phyloP scores from a whole-genome alignment of 1,140 invertebrate species.

The Brachionus paranguensis region DNA sequence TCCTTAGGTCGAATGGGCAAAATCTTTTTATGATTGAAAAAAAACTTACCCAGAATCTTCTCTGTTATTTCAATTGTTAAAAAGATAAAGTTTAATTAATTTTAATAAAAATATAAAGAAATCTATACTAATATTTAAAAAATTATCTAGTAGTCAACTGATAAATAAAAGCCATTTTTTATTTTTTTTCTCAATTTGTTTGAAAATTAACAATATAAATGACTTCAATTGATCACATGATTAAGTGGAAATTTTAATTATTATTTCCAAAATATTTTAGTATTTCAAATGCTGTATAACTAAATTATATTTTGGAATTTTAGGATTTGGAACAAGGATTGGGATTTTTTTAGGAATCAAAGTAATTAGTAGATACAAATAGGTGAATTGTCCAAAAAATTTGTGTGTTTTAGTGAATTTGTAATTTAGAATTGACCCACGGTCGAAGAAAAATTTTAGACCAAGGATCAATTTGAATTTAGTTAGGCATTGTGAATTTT shows the following conservation, averaged over 20 bases:
- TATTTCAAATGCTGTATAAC: too few relatives aligned
- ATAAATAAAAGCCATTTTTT: not conserved
- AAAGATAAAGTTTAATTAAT: not conserved
- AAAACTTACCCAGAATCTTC: constrained; percentile 18
- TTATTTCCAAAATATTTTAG: too few relatives aligned
- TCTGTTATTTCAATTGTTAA: not conserved
- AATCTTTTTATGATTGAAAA: not conserved
- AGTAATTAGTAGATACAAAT: not conserved
- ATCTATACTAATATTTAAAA: not conserved
- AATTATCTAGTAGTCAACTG: not conserved
- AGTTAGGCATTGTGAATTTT: too few relatives aligned
- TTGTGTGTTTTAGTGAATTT: not conserved
- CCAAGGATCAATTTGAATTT: not conserved
- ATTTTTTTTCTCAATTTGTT: not conserved
- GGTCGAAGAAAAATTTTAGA: not conserved
- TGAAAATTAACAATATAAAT: not conserved
- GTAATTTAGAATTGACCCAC: not conserved
- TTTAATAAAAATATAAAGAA: not conserved
- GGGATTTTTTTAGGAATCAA: not conserved
- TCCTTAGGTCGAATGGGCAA: not conserved
- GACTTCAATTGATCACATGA: not conserved
- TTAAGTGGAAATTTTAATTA: too few relatives aligned
- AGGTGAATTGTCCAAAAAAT: not conserved
- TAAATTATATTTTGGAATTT: not conserved
- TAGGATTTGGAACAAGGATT: not conserved